Evolutionary conservation across 2,113 vertebrate species (phyloP), one percentile per base, ranked within the genome.

Genomic region (Dicrurus megarhynchus): DNA sequence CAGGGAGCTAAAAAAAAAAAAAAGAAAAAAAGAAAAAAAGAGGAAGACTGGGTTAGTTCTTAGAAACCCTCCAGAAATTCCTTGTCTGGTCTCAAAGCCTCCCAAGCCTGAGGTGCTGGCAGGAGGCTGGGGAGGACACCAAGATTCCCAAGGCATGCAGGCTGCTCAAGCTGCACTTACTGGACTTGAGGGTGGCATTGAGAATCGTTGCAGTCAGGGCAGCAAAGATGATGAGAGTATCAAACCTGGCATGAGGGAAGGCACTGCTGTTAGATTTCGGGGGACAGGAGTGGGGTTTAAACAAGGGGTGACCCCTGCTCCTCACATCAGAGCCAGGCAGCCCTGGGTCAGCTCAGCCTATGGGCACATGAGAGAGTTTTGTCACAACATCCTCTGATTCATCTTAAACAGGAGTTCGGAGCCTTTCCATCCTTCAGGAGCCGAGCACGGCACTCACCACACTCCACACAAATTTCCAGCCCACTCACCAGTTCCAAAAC

Each of bases 401-500:
- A 26, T 19, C 60, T 60, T 21, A 57, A 32, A 57, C 74, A 8
- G 3, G 27, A 80, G 20, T 13, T 39, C 8, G 1, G 30, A 88
- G 56, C 30, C 28, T 21, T 70, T 17, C 47, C 24, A 20, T 30
- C 76, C 60, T 35, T 33, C 32, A 79, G 41, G 28, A 63, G 49
- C 41, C 8, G 13, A 59, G 52, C 27, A 52, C 41, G 65, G 56
- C 32, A 37, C 63, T 49, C 33, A 1, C 1, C 30, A 22, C 23
- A 9, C 15, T 61, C 52, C 46, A 81, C 55, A 42, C 52, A 28
- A 67, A 32, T 9, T 11, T 16, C 41, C 30, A 10, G 23, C 16
- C 26, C 42, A 95, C 98, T 98, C 91, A 99, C 99, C 99, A 99
- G 97, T 99, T 99, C 99, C 99, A 99, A 97, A 99, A 99, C 91